phyloP scores from a whole-genome alignment of 2,797 vertebrate species.

The Mus minutoides region DNA sequence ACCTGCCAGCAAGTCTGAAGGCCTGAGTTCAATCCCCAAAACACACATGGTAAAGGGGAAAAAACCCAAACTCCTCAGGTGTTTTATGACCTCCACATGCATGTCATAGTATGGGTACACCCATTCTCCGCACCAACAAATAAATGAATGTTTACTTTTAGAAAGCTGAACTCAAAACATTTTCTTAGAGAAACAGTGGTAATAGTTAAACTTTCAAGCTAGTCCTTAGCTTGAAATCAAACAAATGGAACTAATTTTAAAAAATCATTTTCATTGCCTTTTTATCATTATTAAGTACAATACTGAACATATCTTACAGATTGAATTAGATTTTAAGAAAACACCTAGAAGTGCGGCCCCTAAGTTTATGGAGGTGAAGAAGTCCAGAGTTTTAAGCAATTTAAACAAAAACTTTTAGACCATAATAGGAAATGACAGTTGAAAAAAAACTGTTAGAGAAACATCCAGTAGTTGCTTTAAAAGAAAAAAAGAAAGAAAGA shows the following conservation, averaged over 20 bases:
- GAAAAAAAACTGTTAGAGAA: not conserved
- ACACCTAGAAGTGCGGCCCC: not conserved
- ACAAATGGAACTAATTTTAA: constrained; percentile 39
- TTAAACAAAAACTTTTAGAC: constrained; percentile 52
- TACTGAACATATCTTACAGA: constrained; percentile 53
- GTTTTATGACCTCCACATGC: not conserved
- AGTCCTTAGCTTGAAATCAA: constrained; percentile 54
- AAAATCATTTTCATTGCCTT: constrained; percentile 55
- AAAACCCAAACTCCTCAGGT: not conserved
- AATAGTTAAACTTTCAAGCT: constrained; percentile 52
- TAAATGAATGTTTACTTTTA: not conserved
- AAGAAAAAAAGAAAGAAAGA: too few species aligned
- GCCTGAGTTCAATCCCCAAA: not conserved
- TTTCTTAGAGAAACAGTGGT: constrained; percentile 46
- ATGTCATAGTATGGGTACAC: not conserved
- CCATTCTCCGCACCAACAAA: not conserved
- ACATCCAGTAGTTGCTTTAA: not conserved
- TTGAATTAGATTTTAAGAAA: constrained; percentile 47
- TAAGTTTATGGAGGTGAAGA: not conserved
- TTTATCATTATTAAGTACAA: constrained; percentile 58
- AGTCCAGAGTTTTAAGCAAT: constrained; percentile 60
- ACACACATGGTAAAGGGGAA: not conserved
- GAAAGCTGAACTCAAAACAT: constrained; percentile 58
- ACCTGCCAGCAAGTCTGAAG: not conserved
- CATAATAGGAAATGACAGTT: constrained; percentile 5